Evolutionary conservation across 2,797 vertebrate genomes (phyloP), one percentile per base, ranked within the genome.

Genomic region (Hippoglossus hippoglossus): DNA sequence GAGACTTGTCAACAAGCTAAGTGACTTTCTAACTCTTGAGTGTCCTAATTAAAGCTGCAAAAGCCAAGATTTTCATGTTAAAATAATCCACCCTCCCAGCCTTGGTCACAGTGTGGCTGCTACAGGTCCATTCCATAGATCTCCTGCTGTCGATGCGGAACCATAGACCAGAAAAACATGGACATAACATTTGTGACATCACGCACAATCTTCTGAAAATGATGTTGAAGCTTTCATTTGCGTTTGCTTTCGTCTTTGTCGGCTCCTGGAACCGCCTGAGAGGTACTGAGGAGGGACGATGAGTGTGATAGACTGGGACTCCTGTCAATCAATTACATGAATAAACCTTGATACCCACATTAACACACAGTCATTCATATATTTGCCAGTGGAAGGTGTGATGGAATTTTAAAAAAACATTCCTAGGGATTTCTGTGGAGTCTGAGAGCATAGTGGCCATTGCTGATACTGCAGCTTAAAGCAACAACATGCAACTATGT

Each of bases 31-130:
- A 31, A 75, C n/a, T 61, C 25, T 46, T 67, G 16, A 19, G 22
- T 66, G 58, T 47, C 31, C 57, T 53, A 50, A 41, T 53, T 41
- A 57, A 51, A 58, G n/a, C 21, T 54, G 41, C 13, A 49, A 49
- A 60, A 36, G 34, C 5, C 9, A 56, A 31, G 31, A 57, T 31
- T 52, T 24, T 44, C 18, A 19, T 44, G 13, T 36, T 26, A 71
- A 61, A 34, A 44, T n/a, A 53, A 16, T 19, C 22, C 3, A 52
- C 28, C 13, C 44, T 44, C 12, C n/a, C 58, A 46, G 44, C 7
- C 15, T 6, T 2, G 6, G 18, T 46, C 44, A 22, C 52, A 51
- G 21, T 19, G 12, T 54, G 9, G 18, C 16, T 44, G 47, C 47
- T 19, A 15, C 6, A 0, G 2, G 11, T 49, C 15, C 21, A 18